Evolutionary conservation across 2,797 vertebrate genomes (phyloP), one percentile per base, ranked within the genome.

Genomic region (Halcyon chelicuti): DNA sequence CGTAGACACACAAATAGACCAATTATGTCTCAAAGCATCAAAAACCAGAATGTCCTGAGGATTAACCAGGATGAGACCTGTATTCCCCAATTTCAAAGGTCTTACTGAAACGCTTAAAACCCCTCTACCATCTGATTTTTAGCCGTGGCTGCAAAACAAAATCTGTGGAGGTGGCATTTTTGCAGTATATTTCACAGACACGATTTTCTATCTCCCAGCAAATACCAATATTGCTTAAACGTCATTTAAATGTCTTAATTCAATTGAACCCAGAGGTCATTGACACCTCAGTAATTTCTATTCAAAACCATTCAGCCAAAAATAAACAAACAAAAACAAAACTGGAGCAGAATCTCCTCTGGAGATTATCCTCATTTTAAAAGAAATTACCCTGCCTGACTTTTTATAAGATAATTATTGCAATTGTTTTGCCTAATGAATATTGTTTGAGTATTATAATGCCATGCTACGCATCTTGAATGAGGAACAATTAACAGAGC

Each of bases 161-260:
- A 83, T 73, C 89, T 94, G 87, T 28, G 76, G 75, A 94, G 82
- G 74, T 92, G 89, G 87, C 92, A 96, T 96, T 97, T 93, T 91
- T 97, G 85, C 70, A 86, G 60, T 86, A 86, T 70, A 39, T 39
- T 92, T 95, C 76, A 88, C 52, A 72, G 20, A 73, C 67, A 94
- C 58, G 63, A 83, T 97, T 96, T 97, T 81, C 82, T 91, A 90
- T 62, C 35, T 66, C 40, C 88, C 88, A 97, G 91, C 62, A 94
- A 96, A 97, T 93, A 96, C 86, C 65, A 92, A 95, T 93, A 92
- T 54, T 77, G 91, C 58, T 94, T 93, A 97, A 98, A 96, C 91
- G 98, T 97, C 93, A 98, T 97, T 96, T 97, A 96, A 97, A 91
- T 95, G 95, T 97, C 97, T 96, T 98, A 97, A 98, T 97, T 97